Percentiles rank a stretch among this genome's conserved stretches.
phyloP scores from a whole-genome alignment of 2,888 invertebrate species.

The Zootermopsis nevadensis region DNA sequence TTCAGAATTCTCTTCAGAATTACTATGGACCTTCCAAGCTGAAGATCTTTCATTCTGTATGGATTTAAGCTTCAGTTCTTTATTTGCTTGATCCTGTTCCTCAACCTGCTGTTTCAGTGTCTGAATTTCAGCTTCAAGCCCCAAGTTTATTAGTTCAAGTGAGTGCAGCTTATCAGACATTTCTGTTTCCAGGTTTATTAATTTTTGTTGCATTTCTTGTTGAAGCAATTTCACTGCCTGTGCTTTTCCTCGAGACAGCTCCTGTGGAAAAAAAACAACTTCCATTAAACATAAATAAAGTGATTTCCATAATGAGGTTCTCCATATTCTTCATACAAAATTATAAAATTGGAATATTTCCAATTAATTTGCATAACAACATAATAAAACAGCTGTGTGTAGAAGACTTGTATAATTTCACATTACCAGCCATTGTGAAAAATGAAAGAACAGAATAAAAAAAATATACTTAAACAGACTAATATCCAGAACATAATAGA shows the following conservation, averaged over 20 bases:
- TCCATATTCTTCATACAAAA: neutral
- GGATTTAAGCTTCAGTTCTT: neutral
- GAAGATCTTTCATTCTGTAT: neutral
- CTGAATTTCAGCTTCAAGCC: neutral
- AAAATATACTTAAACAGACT: no score
- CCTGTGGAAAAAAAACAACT: slow-evolving; percentile 41
- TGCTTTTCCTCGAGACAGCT: slow-evolving; percentile 54
- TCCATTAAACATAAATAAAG: neutral
- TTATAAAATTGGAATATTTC: neutral
- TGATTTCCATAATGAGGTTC: neutral
- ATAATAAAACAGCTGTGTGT: no score
- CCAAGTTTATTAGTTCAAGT: neutral
- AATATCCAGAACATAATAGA: no score
- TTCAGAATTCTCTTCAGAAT: neutral
- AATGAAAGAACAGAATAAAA: no score
- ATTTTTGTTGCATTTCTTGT: slow-evolving; percentile 49
- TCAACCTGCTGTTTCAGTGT: neutral
- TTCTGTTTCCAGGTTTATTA: slow-evolving; percentile 51
- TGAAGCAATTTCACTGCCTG: slow-evolving; percentile 56
- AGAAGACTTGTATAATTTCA: no score
- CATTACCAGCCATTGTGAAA: no score
- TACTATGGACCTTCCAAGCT: neutral
- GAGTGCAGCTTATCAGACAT: slow-evolving; percentile 55
- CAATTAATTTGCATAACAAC: neutral
- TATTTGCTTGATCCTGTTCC: neutral